phyloP scores from a whole-genome alignment of 2,797 vertebrate species.

The Acrossocheilus fasciatus region DNA sequence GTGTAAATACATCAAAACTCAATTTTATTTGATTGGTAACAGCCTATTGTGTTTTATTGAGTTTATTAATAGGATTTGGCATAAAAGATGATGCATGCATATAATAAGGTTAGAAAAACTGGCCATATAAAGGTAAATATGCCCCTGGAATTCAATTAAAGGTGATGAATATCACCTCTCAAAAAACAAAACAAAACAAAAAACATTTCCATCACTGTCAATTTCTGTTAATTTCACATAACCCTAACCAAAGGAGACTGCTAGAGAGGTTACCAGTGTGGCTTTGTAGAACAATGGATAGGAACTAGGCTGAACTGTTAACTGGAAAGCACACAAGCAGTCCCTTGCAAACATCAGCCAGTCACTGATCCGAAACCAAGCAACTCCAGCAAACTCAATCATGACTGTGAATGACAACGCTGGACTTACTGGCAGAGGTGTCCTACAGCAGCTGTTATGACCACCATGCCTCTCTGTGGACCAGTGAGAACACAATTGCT shows the following conservation, averaged over 20 bases:
- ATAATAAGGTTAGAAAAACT: too few species aligned
- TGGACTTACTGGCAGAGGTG: constrained; percentile 56
- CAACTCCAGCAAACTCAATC: constrained; percentile 65
- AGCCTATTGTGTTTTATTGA: too few species aligned
- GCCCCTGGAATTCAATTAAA: too few species aligned
- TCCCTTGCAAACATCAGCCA: constrained; percentile 74
- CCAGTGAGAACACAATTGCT: constrained; percentile 70
- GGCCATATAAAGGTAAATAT: too few species aligned
- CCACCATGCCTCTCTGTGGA: constrained; percentile 67
- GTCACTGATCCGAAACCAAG: constrained; percentile 75
- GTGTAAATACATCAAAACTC: too few species aligned
- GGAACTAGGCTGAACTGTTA: constrained; percentile 77
- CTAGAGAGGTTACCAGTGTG: constrained; percentile 71
- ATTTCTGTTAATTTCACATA: too few species aligned
- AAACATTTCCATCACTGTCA: too few species aligned
- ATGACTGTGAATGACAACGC: constrained; percentile 63
- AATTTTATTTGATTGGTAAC: too few species aligned
- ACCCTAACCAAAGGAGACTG: constrained; percentile 70
- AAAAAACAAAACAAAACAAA: too few species aligned
- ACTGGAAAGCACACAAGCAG: constrained; percentile 77
- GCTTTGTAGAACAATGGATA: constrained; percentile 64
- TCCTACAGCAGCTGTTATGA: constrained; percentile 61
- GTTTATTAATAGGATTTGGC: too few species aligned
- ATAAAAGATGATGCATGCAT: too few species aligned
- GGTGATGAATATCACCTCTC: too few species aligned